Evolutionary conservation across 2,888 invertebrate genomes (phyloP).

Genomic region (Cataglyphis cursor): DNA sequence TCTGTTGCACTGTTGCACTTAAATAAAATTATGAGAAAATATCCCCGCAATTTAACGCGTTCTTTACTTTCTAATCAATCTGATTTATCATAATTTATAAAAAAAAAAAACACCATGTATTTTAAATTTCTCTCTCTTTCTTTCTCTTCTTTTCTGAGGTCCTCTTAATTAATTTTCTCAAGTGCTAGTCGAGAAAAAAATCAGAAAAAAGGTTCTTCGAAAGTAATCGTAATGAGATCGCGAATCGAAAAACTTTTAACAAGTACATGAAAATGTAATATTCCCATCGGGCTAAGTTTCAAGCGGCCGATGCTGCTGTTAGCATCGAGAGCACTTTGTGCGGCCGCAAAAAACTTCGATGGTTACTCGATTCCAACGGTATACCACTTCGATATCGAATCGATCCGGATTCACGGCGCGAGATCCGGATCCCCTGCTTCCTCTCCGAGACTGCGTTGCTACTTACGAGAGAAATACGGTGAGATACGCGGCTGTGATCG

Average conservation of each 20-base stretch:
- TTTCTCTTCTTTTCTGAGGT: neutral
- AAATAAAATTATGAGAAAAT: neutral
- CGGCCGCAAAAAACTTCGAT: slow-evolving; percentile 4
- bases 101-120: too few relatives aligned
- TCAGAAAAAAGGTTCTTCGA: neutral
- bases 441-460: neutral
- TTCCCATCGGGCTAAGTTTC: neutral
- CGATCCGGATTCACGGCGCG: slow-evolving; percentile 8
- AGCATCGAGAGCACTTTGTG: neutral
- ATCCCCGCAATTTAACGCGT: too few relatives aligned
- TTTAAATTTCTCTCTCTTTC: neutral
- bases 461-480: slow-evolving; percentile 65
- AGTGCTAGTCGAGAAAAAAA: neutral
- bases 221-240: neutral
- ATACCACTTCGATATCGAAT: neutral
- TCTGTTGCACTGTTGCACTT: neutral
- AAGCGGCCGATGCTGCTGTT: slow-evolving; percentile 6
- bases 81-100: neutral
- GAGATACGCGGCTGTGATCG: slow-evolving; percentile 49
- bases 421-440: neutral
- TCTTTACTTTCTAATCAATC: neutral
- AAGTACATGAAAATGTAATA: neutral
- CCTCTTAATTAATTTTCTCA: neutral
- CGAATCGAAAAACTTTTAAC: neutral
- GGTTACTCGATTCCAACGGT: slow-evolving; percentile 9